phyloP scores from a whole-genome alignment of 2,113 vertebrate genomes.

The Aix galericulata region DNA sequence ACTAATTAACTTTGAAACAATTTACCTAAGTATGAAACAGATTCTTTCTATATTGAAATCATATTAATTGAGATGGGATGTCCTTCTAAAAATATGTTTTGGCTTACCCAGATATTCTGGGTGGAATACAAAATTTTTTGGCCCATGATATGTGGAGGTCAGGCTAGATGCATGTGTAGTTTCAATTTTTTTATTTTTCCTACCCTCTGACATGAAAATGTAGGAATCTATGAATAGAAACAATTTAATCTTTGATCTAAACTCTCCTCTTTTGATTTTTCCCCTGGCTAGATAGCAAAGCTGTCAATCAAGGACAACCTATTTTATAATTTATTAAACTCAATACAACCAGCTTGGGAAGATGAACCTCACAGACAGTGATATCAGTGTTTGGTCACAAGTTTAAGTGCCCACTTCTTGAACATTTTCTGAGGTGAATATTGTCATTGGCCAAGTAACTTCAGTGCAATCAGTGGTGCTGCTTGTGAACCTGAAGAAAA shows the following conservation, averaged over 20 bases:
- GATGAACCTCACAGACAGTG: background rate
- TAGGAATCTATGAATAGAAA: background rate
- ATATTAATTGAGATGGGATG: background rate
- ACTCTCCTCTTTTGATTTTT: background rate
- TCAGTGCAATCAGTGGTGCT: fast-evolving
- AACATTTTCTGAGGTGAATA: background rate
- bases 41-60: background rate
- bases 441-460: background rate
- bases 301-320: background rate
- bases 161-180: background rate
- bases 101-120: background rate
- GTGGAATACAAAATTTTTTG: background rate
- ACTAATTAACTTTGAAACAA: background rate
- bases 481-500: background rate
- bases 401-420: background rate
- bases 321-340: conserved; percentile 25
- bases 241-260: conserved; percentile 3
- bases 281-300: background rate
- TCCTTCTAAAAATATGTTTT: background rate
- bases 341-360: background rate
- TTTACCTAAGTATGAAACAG: background rate
- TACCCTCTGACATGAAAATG: background rate
- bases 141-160: background rate
- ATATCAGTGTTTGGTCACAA: background rate
- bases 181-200: background rate